phyloP scores from a whole-genome alignment of 2,888 invertebrate species.

The Cyclophora punctaria region DNA sequence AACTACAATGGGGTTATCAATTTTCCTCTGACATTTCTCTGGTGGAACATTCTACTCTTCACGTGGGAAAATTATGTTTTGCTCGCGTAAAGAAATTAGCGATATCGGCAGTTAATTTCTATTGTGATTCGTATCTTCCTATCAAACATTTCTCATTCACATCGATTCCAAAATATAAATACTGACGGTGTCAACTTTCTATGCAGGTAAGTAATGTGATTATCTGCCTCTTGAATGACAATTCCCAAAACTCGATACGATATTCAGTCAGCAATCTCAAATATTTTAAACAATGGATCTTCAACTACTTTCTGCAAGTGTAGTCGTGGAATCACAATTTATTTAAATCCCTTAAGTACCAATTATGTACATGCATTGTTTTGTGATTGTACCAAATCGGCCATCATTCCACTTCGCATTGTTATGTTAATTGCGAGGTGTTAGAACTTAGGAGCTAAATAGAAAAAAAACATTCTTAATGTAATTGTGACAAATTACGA shows the following conservation, averaged over 20 bases:
- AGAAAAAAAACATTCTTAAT: conserved; percentile 9
- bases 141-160: too few relatives aligned
- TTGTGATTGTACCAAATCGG: conserved; percentile 30
- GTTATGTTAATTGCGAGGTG: conserved; percentile 31
- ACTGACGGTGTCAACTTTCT: too few relatives aligned
- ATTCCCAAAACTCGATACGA: not conserved
- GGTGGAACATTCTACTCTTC: conserved; percentile 27
- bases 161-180: too few relatives aligned
- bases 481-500: conserved; percentile 39
- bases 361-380: too few relatives aligned
- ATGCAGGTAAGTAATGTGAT: too few relatives aligned
- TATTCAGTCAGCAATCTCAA: conserved; percentile 9
- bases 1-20: conserved; percentile 27
- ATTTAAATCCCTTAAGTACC: conserved; percentile 17
- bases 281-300: conserved; percentile 27
- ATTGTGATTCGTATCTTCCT: not conserved
- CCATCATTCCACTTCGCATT: conserved; percentile 24
- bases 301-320: not conserved
- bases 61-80: conserved; percentile 33
- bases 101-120: conserved; percentile 1
- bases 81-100: conserved; percentile 4
- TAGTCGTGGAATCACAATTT: conserved; percentile 22
- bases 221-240: too few relatives aligned
- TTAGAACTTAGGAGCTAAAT: conserved; percentile 3
- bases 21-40: conserved; percentile 40